Evolutionary conservation across 2,797 vertebrate genomes (phyloP).

Genomic region (Pseudopleuronectes americanus): DNA sequence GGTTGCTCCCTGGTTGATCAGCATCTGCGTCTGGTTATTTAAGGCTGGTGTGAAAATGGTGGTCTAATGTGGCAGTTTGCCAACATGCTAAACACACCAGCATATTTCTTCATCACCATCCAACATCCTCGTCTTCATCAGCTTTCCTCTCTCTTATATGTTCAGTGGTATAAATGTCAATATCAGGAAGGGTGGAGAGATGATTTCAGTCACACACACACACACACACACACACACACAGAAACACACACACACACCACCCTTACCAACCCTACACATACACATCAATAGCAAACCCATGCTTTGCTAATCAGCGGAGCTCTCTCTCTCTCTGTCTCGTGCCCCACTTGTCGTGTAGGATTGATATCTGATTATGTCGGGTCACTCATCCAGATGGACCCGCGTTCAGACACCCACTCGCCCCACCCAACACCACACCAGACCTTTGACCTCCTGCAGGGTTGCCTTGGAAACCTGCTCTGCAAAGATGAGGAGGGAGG

Average conservation of each 20-base stretch:
- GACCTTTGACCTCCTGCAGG: conserved; percentile 94
- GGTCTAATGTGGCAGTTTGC: conserved; percentile 82
- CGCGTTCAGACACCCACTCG: conserved; percentile 88
- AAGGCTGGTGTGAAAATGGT: conserved; percentile 85
- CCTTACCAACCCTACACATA: not conserved
- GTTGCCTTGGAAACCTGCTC: conserved; percentile 94
- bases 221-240: not conserved
- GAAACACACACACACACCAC: not conserved
- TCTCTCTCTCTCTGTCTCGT: conserved; percentile 71
- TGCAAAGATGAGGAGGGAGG: conserved; percentile 61
- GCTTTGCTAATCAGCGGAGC: conserved; percentile 95
- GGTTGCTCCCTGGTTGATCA: conserved; percentile 19
- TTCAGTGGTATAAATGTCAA: conserved; percentile 57
- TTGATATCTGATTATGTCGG: conserved; percentile 99
- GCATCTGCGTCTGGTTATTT: conserved; percentile 38
- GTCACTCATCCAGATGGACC: conserved; percentile 99
- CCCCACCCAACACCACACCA: conserved; percentile 89
- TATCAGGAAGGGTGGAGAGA: conserved; percentile 45
- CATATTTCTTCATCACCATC: conserved; percentile 39
- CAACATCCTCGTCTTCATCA: conserved; percentile 8
- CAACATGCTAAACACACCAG: conserved; percentile 58
- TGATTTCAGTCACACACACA: conserved; percentile 31
- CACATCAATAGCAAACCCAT: conserved; percentile 84
- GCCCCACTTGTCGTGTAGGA: conserved; percentile 85
- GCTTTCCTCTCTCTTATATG: conserved; percentile 25